These are phyloP conservation scores for Eciton burchellii DNA, from an alignment of 1,140 invertebrate genomes.

Conservation along the genomic window DNA sequence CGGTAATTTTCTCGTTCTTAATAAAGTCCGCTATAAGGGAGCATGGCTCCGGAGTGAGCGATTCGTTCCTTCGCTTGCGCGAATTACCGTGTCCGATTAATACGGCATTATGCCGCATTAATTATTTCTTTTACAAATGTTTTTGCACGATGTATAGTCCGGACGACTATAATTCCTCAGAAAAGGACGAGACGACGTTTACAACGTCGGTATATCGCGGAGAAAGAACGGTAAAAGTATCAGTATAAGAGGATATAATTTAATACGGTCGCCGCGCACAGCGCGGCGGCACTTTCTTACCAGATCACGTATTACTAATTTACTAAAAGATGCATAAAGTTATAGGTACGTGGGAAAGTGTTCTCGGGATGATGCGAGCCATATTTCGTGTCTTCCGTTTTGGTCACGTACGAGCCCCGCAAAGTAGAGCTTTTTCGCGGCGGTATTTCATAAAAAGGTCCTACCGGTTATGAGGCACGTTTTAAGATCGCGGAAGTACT, in stretches of 20 bases:
- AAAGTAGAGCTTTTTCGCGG: slow-evolving; percentile 40
- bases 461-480: slow-evolving; percentile 57
- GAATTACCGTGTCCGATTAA: not conserved
- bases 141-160: too few species aligned
- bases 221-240: not conserved
- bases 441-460: slow-evolving; percentile 58
- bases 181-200: not conserved
- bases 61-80: not conserved
- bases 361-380: slow-evolving; percentile 15
- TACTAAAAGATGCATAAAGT: slow-evolving; percentile 35
- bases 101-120: too few species aligned
- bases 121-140: not conserved
- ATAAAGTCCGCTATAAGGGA: slow-evolving; percentile 9
- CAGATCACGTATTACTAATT: slow-evolving; percentile 27
- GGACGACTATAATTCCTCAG: too few species aligned
- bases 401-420: slow-evolving; percentile 46
- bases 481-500: slow-evolving; percentile 58
- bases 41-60: not conserved
- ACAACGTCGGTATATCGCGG: not conserved
- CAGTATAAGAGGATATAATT: not conserved
- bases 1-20: not conserved
- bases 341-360: slow-evolving; percentile 26
- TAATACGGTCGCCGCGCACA: not conserved
- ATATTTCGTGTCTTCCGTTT: slow-evolving; percentile 37
- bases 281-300: not conserved